Evolutionary conservation across 2,888 invertebrate species (phyloP).

Genomic region (Hemaris fuciformis): DNA sequence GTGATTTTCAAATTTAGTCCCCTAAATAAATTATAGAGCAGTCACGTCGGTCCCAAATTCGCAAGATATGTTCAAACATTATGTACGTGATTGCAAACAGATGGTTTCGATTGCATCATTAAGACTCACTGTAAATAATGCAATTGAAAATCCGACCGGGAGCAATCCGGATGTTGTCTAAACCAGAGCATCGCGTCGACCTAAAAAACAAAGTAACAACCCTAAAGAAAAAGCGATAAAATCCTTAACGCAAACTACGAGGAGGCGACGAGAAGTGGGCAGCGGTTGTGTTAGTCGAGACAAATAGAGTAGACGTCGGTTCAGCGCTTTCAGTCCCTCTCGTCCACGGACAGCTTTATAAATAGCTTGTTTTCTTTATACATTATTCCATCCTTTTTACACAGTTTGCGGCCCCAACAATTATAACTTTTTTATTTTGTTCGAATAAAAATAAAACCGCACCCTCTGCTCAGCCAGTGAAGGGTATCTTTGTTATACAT

Average conservation of each 20-base stretch:
- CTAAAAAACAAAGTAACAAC: slow-evolving; percentile 38
- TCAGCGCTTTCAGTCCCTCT: slow-evolving; percentile 52
- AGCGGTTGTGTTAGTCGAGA: slow-evolving; percentile 66
- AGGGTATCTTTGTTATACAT: background rate
- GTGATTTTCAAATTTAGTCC: slow-evolving; percentile 28
- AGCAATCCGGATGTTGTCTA: slow-evolving; percentile 22
- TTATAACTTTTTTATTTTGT: background rate
- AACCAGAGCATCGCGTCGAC: slow-evolving; percentile 26
- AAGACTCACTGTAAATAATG: background rate
- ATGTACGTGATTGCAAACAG: background rate
- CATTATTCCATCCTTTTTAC: slow-evolving; percentile 40
- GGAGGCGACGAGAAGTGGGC: slow-evolving; percentile 66
- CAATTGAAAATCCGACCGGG: background rate
- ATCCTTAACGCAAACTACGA: slow-evolving; percentile 65
- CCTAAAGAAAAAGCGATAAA: slow-evolving; percentile 55
- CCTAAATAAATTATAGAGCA: slow-evolving; percentile 31
- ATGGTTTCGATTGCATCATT: background rate
- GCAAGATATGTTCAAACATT: background rate
- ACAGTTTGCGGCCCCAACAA: slow-evolving; percentile 16
- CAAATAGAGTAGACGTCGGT: slow-evolving; percentile 69
- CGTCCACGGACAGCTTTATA: slow-evolving; percentile 57
- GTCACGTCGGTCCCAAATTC: background rate
- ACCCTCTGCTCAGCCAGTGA: background rate
- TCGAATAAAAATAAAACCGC: background rate
- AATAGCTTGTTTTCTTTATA: slow-evolving; percentile 53